These are phyloP conservation scores for Pseudotriccus pelzelni DNA, from an alignment of 2,797 vertebrate genomes.

Conservation along the genomic window DNA sequence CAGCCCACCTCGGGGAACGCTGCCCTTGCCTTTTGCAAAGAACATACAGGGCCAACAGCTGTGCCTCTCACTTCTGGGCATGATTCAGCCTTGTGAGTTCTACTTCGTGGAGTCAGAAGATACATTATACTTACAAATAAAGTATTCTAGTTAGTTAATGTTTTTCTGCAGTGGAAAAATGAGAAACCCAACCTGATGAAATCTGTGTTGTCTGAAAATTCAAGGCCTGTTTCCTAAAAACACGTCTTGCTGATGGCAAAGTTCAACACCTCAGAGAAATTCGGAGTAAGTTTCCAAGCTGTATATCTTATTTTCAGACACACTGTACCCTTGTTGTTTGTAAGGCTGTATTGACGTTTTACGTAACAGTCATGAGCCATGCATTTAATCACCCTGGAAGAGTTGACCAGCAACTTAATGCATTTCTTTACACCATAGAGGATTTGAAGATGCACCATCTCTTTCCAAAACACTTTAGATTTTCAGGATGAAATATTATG, in stretches of 20 bases:
- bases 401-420: slow-evolving; percentile 81
- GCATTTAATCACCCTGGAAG: slow-evolving; percentile 73
- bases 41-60: background rate
- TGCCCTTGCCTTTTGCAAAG: background rate
- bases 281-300: slow-evolving; percentile 68
- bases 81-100: background rate
- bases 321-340: slow-evolving; percentile 74
- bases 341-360: slow-evolving; percentile 81
- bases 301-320: slow-evolving; percentile 65
- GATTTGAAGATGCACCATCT: slow-evolving; percentile 54
- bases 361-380: slow-evolving; percentile 91
- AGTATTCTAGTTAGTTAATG: background rate
- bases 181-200: slow-evolving; percentile 62
- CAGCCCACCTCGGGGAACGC: rapidly evolving
- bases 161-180: slow-evolving; percentile 64
- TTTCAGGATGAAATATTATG: slow-evolving; percentile 28
- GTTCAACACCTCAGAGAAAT: slow-evolving; percentile 76
- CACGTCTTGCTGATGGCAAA: slow-evolving; percentile 77
- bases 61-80: background rate
- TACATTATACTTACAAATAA: slow-evolving; percentile 26
- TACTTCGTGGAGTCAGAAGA: slow-evolving; percentile 16
- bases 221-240: slow-evolving; percentile 71
- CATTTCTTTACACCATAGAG: slow-evolving; percentile 41
- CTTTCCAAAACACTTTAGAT: slow-evolving; percentile 39
- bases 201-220: slow-evolving; percentile 72